phyloP scores from a whole-genome alignment of 1,140 invertebrate species.

The Diabrotica undecimpunctata region DNA sequence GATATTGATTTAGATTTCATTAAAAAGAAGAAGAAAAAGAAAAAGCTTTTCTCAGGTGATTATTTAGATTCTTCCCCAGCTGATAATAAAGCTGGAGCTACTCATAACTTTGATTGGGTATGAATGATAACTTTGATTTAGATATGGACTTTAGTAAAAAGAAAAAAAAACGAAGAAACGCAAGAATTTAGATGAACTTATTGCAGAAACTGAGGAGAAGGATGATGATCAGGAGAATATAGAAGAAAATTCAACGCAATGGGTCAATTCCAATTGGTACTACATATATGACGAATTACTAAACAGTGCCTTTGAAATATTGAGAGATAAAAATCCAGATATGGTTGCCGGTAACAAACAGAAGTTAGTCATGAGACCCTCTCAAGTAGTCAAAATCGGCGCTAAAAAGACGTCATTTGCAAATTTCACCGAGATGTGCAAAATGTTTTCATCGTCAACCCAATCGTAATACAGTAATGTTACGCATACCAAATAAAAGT shows the following conservation, averaged over 20 bases:
- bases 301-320: conserved; percentile 95
- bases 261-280: conserved; percentile 79
- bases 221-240: conserved; percentile 79
- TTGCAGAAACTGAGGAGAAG: conserved; percentile 68
- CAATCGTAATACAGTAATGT: too few relatives aligned
- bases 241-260: conserved; percentile 69
- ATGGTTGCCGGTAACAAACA: conserved; percentile 99
- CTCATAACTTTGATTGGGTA: conserved; percentile 52
- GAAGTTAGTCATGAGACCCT: conserved; percentile 98
- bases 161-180: conserved; percentile 89
- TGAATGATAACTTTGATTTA: conserved; percentile 71
- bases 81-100: conserved; percentile 58
- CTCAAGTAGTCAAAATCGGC: conserved; percentile 96
- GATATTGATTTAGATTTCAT: conserved; percentile 77
- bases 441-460: conserved; percentile 91
- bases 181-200: conserved; percentile 81
- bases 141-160: conserved; percentile 75
- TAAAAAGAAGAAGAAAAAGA: conserved; percentile 87
- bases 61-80: conserved; percentile 71
- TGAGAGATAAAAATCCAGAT: conserved; percentile 98
- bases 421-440: conserved; percentile 94
- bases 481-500: too few relatives aligned
- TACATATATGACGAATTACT: conserved; percentile 98
- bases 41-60: conserved; percentile 68
- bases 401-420: conserved; percentile 99